A percentile compares a stretch with the other conserved stretches of the same genome.
Evolutionary conservation across 2,888 invertebrate genomes (phyloP).

Genomic region (Troglohyphantes excavatus): DNA sequence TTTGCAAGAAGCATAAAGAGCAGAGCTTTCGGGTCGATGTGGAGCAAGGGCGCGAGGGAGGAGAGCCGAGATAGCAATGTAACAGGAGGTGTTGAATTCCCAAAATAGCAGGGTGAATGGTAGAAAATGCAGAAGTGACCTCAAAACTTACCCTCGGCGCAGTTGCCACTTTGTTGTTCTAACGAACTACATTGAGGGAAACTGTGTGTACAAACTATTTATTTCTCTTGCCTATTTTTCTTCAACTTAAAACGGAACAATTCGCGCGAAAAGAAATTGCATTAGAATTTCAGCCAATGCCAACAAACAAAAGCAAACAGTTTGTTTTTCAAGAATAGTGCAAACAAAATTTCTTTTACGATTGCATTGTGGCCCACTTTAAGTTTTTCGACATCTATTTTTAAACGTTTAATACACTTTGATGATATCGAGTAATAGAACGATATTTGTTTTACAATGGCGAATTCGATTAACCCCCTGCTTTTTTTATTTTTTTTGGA

Average conservation of each 20-base stretch:
- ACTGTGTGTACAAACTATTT: not conserved
- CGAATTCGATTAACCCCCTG: too few species aligned
- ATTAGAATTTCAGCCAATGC: not conserved
- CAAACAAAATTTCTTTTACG: too few species aligned
- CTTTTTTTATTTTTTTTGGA: too few species aligned
- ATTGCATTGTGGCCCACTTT: too few species aligned
- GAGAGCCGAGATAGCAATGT: conserved; percentile 7
- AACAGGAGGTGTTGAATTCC: conserved; percentile 22
- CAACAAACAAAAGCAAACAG: not conserved
- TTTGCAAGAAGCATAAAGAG: not conserved
- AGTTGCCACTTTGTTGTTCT: conserved; percentile 19
- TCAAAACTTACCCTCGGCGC: conserved; percentile 34
- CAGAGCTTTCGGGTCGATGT: not conserved
- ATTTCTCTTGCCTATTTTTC: not conserved
- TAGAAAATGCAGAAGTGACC: conserved; percentile 43
- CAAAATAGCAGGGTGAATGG: conserved; percentile 50
- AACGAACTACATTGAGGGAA: not conserved
- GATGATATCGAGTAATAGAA: too few species aligned
- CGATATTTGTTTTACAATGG: too few species aligned
- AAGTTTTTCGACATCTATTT: too few species aligned
- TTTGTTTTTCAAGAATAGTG: too few species aligned
- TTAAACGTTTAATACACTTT: too few species aligned
- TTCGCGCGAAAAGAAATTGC: not conserved
- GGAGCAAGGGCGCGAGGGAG: conserved; percentile 1
- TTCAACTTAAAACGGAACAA: not conserved